Base-by-base conservation (phyloP, 1,140 invertebrate genomes). In the Bombus pascuorum region DNA sequence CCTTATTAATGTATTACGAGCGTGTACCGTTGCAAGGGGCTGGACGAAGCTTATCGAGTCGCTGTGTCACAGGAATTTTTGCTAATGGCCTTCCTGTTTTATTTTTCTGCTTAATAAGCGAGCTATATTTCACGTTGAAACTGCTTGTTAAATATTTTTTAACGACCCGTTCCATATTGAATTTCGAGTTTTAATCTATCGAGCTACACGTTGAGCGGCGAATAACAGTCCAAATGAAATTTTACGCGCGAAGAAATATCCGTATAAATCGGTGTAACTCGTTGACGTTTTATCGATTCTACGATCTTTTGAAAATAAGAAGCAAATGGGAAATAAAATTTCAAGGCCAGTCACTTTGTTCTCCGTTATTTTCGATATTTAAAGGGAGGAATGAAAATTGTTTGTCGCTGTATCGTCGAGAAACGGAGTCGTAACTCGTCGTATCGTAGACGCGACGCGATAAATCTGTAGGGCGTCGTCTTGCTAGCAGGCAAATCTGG, bases 1-100 rank as follows among this genome's bases (percentile, higher is more conserved):
- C 83, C 83, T 68, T 85, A 85, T 85, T 74, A 53, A 42, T 68
- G 83, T 71, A 76, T 84, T 59, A 57, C 66, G 37, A 72, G 68
- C 76, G 47, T 57, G n/a, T 65, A 39, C 28, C 15, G 68, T 39
- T 70, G 32, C 81, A 71, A 79, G 76, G 76, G 81, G 72, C 62
- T 37, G 22, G 25, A 4, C n/a, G n/a, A 28, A 44, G 73, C n/a
- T 25, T 25, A 25, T 34, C 73, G 71, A 75, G 32, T 75, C 10
- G 42, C 2, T n/a, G 39, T 72, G 39, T 44, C 71, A 47, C 42
- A 12, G 32, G n/a, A 47, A 73, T 73, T 73, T 44, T 47, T 32
- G 28, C 39, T 70, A 70, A 70, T 34, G 66, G 34, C 32, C 22
- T 13, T 39, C 10, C 6, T n/a, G 34, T 39, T 70, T 34, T 68